Conservation (phyloP, 2,888 invertebrate species). For the Brachylomia viminalis region DNA sequence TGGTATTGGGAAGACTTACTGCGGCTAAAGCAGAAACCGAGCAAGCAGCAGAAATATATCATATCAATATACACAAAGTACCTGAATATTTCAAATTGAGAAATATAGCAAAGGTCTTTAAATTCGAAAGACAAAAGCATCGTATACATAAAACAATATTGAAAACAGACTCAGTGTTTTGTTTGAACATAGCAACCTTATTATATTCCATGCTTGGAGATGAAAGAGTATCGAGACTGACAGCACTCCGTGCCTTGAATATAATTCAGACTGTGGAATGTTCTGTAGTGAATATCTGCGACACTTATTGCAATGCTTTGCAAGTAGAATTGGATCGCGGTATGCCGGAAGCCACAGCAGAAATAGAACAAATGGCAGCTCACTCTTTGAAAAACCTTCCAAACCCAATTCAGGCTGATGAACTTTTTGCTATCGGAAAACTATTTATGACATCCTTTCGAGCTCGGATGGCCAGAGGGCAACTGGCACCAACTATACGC, state of each 20-base stretch:
- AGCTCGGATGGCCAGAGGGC: constrained; percentile 81
- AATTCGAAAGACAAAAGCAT: constrained; percentile 75
- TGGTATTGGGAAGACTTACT: constrained; percentile 74
- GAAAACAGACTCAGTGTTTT: constrained; percentile 82
- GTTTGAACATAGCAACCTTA: constrained; percentile 82
- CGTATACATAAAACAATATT: constrained; percentile 72
- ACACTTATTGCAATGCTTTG: constrained; percentile 86
- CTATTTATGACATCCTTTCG: constrained; percentile 85
- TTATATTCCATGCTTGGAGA: constrained; percentile 81
- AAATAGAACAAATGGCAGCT: constrained; percentile 81
- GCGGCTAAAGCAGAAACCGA: constrained; percentile 80
- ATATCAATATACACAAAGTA: constrained; percentile 78
- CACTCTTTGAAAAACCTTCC: constrained; percentile 74
- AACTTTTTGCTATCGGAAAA: constrained; percentile 85
- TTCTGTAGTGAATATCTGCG: constrained; percentile 83
- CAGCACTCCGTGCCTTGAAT: constrained; percentile 79
- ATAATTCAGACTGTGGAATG: constrained; percentile 81
- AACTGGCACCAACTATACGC: constrained; percentile 77
- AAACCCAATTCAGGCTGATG: constrained; percentile 81
- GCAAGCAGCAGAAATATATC: constrained; percentile 79
- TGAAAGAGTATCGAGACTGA: constrained; percentile 75
- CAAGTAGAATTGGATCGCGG: constrained; percentile 85
- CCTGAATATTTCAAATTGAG: constrained; percentile 74
- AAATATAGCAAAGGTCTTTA: constrained; percentile 69
- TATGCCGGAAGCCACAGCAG: constrained; percentile 77